Evolutionary conservation across 2,113 vertebrate species (phyloP).

Genomic region (Tachuris rubrigastra): DNA sequence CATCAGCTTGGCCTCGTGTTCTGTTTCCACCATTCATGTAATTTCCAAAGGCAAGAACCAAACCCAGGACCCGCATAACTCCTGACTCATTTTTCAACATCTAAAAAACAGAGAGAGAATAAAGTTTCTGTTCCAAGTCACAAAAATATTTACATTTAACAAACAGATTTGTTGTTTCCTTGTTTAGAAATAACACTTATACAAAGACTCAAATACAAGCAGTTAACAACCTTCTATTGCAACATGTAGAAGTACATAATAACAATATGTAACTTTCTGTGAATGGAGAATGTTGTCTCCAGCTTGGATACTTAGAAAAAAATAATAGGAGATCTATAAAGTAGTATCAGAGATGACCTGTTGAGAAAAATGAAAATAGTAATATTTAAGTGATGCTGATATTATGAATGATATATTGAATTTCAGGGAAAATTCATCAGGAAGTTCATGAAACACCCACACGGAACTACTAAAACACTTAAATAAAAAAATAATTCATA

Average conservation of each 20-base stretch:
- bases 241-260: fast-evolving
- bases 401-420: background rate
- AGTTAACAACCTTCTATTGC: background rate
- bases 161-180: background rate
- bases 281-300: background rate
- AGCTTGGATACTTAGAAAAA: background rate
- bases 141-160: background rate
- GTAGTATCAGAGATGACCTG: background rate
- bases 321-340: background rate
- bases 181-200: background rate
- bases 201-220: background rate
- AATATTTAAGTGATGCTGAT: background rate
- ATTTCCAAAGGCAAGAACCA: conserved; percentile 97
- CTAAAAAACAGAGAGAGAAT: conserved; percentile 67
- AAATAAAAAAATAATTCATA: background rate
- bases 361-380: background rate
- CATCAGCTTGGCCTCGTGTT: conserved; percentile 94
- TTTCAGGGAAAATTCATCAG: background rate
- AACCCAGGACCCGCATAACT: conserved; percentile 86
- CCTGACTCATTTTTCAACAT: conserved; percentile 80
- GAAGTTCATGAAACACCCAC: background rate
- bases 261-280: background rate
- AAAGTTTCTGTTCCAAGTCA: background rate
- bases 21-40: conserved; percentile 98
- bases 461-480: background rate